These are phyloP conservation scores for Diarsia brunnea DNA, from an alignment of 2,888 invertebrate genomes.

Conservation along the genomic window DNA sequence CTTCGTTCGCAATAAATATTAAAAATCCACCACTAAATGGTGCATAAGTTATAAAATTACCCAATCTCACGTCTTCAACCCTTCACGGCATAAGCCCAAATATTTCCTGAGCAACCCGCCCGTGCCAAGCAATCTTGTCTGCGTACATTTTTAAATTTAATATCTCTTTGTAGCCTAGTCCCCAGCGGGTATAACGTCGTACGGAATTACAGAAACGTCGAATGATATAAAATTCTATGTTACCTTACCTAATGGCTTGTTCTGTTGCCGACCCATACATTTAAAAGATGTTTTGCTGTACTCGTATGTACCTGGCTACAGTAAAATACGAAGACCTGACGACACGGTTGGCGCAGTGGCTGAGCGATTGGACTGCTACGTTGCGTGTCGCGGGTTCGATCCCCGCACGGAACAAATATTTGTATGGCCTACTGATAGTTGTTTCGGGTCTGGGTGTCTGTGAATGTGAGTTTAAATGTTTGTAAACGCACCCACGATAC, in stretches of 20 bases:
- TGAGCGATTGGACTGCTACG: no score
- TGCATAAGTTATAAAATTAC: conserved; percentile 46
- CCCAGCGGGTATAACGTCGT: conserved; percentile 76
- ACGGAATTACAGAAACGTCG: conserved; percentile 79
- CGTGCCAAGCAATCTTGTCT: conserved; percentile 72
- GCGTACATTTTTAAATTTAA: conserved; percentile 88
- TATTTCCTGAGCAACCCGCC: conserved; percentile 53
- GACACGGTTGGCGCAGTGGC: no score
- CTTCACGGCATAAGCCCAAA: conserved; percentile 52
- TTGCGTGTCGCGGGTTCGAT: no score
- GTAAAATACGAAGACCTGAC: background rate
- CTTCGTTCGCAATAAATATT: conserved; percentile 3
- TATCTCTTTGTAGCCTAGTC: conserved; percentile 82
- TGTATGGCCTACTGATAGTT: no score
- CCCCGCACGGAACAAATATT: no score
- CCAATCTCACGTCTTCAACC: conserved; percentile 55
- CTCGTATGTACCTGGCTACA: background rate
- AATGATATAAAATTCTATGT: conserved; percentile 76
- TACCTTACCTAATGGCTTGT: conserved; percentile 67
- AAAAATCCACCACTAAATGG: conserved; percentile 24
- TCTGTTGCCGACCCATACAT: conserved; percentile 55
- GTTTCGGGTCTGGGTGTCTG: no score
- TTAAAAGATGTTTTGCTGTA: conserved; percentile 32
- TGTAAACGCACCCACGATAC: no score
- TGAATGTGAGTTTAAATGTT: no score